Base-by-base conservation (phyloP, 2,888 invertebrate species). In the Mesorhabditis belari region DNA sequence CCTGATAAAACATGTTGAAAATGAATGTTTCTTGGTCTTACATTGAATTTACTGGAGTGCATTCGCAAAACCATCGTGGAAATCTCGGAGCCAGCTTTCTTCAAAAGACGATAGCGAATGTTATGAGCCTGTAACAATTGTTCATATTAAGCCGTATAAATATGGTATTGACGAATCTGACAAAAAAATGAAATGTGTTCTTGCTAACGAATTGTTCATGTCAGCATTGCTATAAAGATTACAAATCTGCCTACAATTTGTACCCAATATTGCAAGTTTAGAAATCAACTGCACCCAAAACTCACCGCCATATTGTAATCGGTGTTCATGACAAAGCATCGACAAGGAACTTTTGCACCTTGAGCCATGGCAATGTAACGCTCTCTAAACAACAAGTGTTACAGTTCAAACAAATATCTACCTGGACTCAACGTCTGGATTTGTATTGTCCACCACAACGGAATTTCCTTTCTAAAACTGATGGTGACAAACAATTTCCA, bases 391-490 rank as follows among this genome's bases (percentile, higher is more conserved):
- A 35, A 17, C n/a, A n/a, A 19, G 24, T 21, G 9, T 21, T 12
- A 12, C 12, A 52, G 19, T 9, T 9, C 12, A 52, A 21, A 52
- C 12, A 52, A 52, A 21, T 17, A 21, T 17, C 29, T 51, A 69
- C 72, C 74, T 63, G 1, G 77, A 71, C 56, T 70, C 73, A 24
- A 60, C 53, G 49, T 77, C 76, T 4, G 90, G 89, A 83, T 94
- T 94, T 0, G 94, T 95, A 82, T 94, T 93, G 81, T 96, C 96
- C 19, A 95, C 86, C 21, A 92, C 81, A 12, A 84, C 90, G 74
- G 88, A 89, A 77, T 83, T 84, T 57, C 84, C 85, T 80, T 84
- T 81, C 81, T 35, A 35, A n/a, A 35, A 35, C 12, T 9, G 44
- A n/a, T n/a, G n/a, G n/a, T n/a, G n/a, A n/a, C n/a, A n/a, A n/a